Conservation (phyloP, 2,113 vertebrate species). For the Otis tarda region DNA sequence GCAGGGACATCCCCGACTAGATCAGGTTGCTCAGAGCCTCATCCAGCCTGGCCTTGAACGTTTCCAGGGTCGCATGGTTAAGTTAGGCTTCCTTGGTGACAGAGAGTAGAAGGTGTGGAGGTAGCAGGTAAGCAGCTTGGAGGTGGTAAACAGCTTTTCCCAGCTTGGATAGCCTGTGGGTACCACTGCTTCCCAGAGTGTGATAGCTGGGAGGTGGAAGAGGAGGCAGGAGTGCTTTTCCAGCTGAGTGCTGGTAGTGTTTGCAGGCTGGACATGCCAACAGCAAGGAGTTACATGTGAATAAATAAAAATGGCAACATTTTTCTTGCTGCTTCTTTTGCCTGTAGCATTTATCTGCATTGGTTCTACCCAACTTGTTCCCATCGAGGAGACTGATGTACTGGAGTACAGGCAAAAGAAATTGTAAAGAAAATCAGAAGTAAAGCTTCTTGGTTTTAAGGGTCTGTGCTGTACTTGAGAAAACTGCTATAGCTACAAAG, state of each 20-base stretch:
- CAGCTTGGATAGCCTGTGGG: fast-evolving
- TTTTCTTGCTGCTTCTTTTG: neutral
- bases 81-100: neutral
- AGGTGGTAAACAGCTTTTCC: neutral
- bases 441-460: neutral
- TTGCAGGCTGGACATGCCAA: neutral
- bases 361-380: neutral
- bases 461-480: no score
- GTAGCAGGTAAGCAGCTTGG: no score
- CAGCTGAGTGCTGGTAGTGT: neutral
- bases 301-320: neutral
- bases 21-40: no score
- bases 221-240: neutral
- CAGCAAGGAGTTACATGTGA: neutral
- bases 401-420: neutral
- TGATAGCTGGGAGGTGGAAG: neutral
- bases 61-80: neutral
- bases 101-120: neutral
- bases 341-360: neutral
- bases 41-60: no score
- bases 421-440: neutral
- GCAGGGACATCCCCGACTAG: no score
- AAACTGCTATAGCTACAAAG: no score
- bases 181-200: neutral
- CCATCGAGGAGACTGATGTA: neutral